phyloP scores from a whole-genome alignment of 2,888 invertebrate genomes.

The Isoperla grammatica region DNA sequence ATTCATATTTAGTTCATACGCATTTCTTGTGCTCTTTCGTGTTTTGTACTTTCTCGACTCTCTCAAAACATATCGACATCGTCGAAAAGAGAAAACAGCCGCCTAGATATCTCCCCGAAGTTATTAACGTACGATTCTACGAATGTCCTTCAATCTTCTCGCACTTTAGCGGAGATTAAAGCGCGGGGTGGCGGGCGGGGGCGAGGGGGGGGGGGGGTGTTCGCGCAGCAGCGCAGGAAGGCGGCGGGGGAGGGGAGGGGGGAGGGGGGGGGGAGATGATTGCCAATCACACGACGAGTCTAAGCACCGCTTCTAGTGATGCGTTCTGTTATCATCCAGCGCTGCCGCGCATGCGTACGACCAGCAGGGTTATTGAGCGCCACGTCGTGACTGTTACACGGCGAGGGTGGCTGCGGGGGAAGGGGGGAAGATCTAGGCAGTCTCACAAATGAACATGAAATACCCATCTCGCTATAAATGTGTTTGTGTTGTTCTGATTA shows the following conservation, averaged over 20 bases:
- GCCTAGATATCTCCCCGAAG: background rate
- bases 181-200: slow-evolving; percentile 7
- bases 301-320: slow-evolving; percentile 25
- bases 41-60: too few relatives aligned
- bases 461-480: slow-evolving; percentile 34
- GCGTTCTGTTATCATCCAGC: slow-evolving; percentile 20
- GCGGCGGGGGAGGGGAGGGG: slow-evolving; percentile 14
- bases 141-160: slow-evolving; percentile 1
- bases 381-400: slow-evolving; percentile 10
- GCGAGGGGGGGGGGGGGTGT: slow-evolving; percentile 16
- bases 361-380: slow-evolving; percentile 21
- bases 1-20: too few relatives aligned
- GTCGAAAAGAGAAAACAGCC: background rate
- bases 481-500: slow-evolving; percentile 33
- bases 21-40: too few relatives aligned
- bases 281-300: slow-evolving; percentile 28
- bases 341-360: slow-evolving; percentile 19
- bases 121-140: slow-evolving; percentile 10
- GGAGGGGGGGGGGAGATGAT: slow-evolving; percentile 24
- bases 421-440: background rate
- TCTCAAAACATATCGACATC: too few relatives aligned
- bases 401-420: background rate
- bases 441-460: slow-evolving; percentile 30
- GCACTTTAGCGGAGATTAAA: background rate
- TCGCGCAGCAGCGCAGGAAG: background rate